These are phyloP conservation scores for Anguilla pacifica DNA, from an alignment of 2,797 vertebrate species.

Conservation along the genomic window DNA sequence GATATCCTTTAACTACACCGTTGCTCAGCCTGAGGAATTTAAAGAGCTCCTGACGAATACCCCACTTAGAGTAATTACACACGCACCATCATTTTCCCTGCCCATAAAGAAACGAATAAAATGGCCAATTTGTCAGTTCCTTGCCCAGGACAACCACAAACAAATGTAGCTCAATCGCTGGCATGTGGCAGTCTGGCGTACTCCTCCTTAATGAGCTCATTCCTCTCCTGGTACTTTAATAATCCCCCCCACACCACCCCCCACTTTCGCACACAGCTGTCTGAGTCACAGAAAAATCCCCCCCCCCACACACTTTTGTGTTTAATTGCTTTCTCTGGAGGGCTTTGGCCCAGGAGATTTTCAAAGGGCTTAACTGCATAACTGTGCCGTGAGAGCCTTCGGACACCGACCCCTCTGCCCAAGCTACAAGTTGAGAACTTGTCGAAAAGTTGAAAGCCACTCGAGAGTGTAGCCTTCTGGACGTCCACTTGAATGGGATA, in stretches of 20 bases:
- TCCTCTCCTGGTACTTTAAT: slow-evolving; percentile 33
- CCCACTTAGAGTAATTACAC: slow-evolving; percentile 59
- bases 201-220: slow-evolving; percentile 35
- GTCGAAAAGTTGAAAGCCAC: not conserved
- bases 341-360: slow-evolving; percentile 44
- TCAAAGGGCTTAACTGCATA: slow-evolving; percentile 10
- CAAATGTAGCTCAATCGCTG: slow-evolving; percentile 52
- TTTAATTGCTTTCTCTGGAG: slow-evolving; percentile 67
- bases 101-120: slow-evolving; percentile 49
- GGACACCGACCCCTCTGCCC: not conserved
- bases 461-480: not conserved
- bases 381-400: not conserved
- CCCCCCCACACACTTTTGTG: slow-evolving; percentile 39
- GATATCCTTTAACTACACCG: not conserved
- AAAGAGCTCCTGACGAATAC: slow-evolving; percentile 51
- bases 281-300: slow-evolving; percentile 48
- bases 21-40: slow-evolving; percentile 44
- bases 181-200: slow-evolving; percentile 44
- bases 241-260: not conserved
- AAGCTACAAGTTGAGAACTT: not conserved
- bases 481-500: not conserved
- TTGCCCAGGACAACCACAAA: slow-evolving; percentile 54
- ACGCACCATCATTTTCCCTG: slow-evolving; percentile 50
- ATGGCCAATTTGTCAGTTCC: slow-evolving; percentile 46
- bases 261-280: slow-evolving; percentile 40